Evolutionary conservation across 2,113 vertebrate species (phyloP).

Genomic region (Anoura caudifer): DNA sequence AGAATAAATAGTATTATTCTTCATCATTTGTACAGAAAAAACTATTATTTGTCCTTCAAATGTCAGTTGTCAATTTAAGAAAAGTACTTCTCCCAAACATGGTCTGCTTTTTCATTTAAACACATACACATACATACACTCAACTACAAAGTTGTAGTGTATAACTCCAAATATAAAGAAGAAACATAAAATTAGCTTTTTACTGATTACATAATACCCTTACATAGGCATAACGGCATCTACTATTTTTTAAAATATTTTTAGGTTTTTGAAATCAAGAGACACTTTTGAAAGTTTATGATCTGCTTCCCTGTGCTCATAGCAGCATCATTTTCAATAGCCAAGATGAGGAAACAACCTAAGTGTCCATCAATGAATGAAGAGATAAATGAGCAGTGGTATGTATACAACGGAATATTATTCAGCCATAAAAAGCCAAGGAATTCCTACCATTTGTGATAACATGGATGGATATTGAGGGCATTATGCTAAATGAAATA

Average conservation of each 20-base stretch:
- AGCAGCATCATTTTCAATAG: not conserved
- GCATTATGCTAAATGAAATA: not conserved
- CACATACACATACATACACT: not conserved
- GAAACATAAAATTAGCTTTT: not conserved
- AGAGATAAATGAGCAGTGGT: not conserved
- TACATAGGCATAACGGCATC: not conserved
- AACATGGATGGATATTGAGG: not conserved
- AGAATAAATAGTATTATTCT: not conserved
- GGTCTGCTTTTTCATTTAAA: not conserved
- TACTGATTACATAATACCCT: not conserved
- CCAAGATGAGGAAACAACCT: not conserved
- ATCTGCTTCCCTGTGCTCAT: not conserved
- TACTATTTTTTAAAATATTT: not conserved
- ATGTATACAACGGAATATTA: not conserved
- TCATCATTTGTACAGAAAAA: not conserved
- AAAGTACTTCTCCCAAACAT: not conserved
- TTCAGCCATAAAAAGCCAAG: no score
- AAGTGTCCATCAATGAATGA: not conserved
- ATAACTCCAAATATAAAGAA: not conserved
- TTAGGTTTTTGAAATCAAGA: not conserved
- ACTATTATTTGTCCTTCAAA: not conserved
- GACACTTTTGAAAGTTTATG: not conserved
- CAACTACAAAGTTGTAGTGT: not conserved
- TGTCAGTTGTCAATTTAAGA: not conserved
- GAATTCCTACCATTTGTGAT: not conserved